phyloP scores from a whole-genome alignment of 2,888 invertebrate species.

The Ormyrus pomaceus region DNA sequence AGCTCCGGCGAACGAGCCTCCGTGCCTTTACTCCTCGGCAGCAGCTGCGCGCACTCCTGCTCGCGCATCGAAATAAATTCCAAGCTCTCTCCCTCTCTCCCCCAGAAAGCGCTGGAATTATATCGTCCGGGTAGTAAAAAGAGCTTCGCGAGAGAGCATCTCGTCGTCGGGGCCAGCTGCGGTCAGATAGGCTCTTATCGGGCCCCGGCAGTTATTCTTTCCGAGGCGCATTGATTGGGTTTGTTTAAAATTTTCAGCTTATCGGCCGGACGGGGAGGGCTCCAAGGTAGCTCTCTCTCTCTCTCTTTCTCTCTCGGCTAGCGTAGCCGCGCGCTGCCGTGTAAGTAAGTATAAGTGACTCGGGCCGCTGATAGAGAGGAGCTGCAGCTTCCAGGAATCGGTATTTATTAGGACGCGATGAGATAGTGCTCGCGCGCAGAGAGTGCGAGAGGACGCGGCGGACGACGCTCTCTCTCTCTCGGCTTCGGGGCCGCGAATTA shows the following conservation, averaged over 20 bases:
- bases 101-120: neutral
- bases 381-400: slow-evolving; percentile 73
- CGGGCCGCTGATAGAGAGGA: slow-evolving; percentile 5
- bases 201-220: slow-evolving; percentile 58
- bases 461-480: slow-evolving; percentile 53
- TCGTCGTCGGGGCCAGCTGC: neutral
- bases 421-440: slow-evolving; percentile 68
- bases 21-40: too few species aligned
- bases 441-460: slow-evolving; percentile 43
- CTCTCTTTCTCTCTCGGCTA: too few species aligned
- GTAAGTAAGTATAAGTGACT: slow-evolving; percentile 73
- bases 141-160: neutral
- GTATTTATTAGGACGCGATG: slow-evolving; percentile 75
- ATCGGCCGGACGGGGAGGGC: slow-evolving; percentile 6
- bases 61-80: too few species aligned
- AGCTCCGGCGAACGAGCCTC: too few species aligned
- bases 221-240: slow-evolving; percentile 36
- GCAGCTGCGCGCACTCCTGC: too few species aligned
- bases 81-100: too few species aligned
- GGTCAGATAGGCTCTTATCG: slow-evolving; percentile 27
- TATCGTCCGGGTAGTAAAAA: neutral
- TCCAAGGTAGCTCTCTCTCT: slow-evolving; percentile 1
- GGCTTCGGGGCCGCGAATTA: slow-evolving; percentile 67
- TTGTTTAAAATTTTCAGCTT: slow-evolving; percentile 52
- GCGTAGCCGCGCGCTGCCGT: slow-evolving; percentile 43